phyloP scores from a whole-genome alignment of 1,140 invertebrate species.

The Frieseomelitta varia region DNA sequence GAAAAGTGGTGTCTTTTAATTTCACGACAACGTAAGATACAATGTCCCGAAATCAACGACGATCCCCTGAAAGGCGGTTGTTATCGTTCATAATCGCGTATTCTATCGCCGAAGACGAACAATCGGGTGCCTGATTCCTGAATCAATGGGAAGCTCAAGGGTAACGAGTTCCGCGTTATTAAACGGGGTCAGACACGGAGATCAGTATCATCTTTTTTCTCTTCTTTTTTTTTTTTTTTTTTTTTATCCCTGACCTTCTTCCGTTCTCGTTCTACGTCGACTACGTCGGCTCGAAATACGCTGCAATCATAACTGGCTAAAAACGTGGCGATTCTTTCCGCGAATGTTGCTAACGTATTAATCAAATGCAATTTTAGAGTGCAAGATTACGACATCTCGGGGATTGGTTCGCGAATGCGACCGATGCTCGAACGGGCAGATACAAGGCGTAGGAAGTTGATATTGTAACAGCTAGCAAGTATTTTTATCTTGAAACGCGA shows the following conservation, averaged over 20 bases:
- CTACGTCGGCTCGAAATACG: background rate
- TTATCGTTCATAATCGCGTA: slow-evolving; percentile 1
- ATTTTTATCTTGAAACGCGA: background rate
- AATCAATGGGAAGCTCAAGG: background rate
- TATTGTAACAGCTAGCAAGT: background rate
- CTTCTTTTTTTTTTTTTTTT: too few relatives aligned
- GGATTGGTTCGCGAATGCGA: background rate
- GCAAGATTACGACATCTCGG: background rate
- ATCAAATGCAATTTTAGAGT: background rate
- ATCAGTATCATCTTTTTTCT: background rate
- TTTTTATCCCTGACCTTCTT: background rate
- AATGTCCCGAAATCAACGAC: background rate
- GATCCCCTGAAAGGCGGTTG: background rate
- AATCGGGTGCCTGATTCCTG: slow-evolving; percentile 8
- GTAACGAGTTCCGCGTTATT: slow-evolving; percentile 27
- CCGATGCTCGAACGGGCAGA: background rate
- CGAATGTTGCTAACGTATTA: too few relatives aligned
- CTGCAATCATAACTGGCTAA: too few relatives aligned
- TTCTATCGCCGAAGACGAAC: background rate
- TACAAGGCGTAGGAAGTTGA: background rate
- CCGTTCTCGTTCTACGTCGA: background rate
- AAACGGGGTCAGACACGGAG: background rate
- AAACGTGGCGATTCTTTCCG: background rate
- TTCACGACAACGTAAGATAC: too few relatives aligned
- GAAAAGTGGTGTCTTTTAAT: background rate